Conservation (phyloP, 2,797 vertebrate genomes). For the Antrozous pallidus region DNA sequence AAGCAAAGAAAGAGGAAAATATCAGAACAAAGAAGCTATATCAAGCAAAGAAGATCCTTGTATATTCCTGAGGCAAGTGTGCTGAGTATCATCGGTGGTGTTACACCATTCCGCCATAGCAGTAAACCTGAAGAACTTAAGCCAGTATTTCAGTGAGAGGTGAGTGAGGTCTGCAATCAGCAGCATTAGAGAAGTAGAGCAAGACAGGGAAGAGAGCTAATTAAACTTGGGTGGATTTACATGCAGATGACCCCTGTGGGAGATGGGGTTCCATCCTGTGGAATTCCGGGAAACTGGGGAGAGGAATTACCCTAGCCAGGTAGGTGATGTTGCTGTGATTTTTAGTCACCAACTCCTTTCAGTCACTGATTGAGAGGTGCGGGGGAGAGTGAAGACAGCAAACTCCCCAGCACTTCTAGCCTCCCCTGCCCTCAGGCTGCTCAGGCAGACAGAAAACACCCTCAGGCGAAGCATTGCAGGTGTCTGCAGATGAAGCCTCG, state of each 20-base stretch:
- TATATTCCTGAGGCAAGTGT: not conserved
- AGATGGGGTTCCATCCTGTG: too few relatives aligned
- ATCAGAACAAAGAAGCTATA: not conserved
- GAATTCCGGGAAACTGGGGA: not conserved
- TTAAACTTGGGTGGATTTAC: too few relatives aligned
- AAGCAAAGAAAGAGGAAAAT: not conserved
- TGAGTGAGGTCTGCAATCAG: not conserved
- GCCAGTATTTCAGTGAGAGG: not conserved
- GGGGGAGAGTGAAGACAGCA: not conserved
- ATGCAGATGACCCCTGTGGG: not conserved
- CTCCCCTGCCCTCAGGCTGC: not conserved
- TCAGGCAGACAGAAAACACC: not conserved
- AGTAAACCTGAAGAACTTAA: not conserved
- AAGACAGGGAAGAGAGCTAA: not conserved
- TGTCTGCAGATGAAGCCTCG: not conserved
- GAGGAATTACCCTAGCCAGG: not conserved
- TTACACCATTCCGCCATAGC: too few relatives aligned
- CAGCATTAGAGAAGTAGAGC: too few relatives aligned
- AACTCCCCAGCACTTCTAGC: not conserved
- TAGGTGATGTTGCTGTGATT: not conserved
- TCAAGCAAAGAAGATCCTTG: not conserved
- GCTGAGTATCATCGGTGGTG: not conserved
- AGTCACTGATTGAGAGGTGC: not conserved
- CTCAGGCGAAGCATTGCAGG: not conserved
- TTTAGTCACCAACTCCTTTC: not conserved